A percentile compares a stretch with the other conserved stretches of the same genome.
Evolutionary conservation across 2,113 vertebrate genomes (phyloP).

Genomic region (Siniperca knerii): DNA sequence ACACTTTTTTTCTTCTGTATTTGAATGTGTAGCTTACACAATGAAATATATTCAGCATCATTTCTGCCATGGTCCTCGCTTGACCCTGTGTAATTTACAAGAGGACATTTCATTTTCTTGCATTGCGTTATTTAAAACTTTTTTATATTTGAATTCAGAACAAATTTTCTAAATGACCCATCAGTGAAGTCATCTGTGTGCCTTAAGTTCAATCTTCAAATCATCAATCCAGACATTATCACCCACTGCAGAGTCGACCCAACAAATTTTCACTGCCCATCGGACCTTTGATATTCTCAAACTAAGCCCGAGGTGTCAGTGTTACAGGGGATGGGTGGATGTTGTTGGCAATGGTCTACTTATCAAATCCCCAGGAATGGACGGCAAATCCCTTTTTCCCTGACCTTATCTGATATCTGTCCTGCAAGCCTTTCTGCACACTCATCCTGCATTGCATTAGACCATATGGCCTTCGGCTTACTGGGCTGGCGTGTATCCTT

Average conservation of each 20-base stretch:
- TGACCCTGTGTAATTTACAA: conserved; percentile 26
- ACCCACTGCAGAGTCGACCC: conserved; percentile 9
- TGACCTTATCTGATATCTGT: conserved; percentile 69
- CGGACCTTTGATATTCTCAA: conserved; percentile 51
- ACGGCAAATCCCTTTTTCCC: conserved; percentile 66
- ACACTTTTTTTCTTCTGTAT: background rate
- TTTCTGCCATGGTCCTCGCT: background rate
- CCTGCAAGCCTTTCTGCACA: conserved; percentile 63
- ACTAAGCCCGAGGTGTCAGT: conserved; percentile 52
- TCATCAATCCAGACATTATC: conserved; percentile 17
- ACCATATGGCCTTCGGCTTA: conserved; percentile 57
- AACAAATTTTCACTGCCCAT: conserved; percentile 29
- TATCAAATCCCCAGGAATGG: conserved; percentile 71
- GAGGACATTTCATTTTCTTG: conserved; percentile 9
- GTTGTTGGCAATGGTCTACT: conserved; percentile 55
- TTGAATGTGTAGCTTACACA: conserved; percentile 9
- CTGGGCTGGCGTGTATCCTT: conserved; percentile 29
- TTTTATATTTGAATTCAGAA: conserved; percentile 13
- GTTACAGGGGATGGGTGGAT: conserved; percentile 30
- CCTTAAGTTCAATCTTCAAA: background rate
- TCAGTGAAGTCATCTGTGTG: background rate
- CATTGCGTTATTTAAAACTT: background rate
- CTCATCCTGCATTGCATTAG: conserved; percentile 63
- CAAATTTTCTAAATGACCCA: conserved; percentile 31
- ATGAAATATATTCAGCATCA: conserved; percentile 19